Percentiles rank a stretch among this genome's conserved stretches.
Evolutionary conservation across 2,113 vertebrate species (phyloP).

Genomic region (Mastomys natalensis): DNA sequence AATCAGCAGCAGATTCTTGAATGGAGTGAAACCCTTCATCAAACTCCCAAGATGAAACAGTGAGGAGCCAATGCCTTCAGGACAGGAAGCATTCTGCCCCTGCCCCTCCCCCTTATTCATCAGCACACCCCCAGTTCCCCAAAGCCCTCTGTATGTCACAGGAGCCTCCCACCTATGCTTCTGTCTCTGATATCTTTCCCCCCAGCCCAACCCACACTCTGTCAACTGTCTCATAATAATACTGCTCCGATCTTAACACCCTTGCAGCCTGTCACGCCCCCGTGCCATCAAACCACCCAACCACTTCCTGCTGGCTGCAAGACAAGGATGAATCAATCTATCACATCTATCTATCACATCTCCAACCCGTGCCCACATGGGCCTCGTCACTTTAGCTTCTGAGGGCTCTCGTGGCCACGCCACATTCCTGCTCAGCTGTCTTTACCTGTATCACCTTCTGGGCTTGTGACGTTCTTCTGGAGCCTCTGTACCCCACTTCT

Average conservation of each 20-base stretch:
- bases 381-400: not conserved
- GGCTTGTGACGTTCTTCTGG: not conserved
- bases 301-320: not conserved
- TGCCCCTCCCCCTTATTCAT: not conserved
- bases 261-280: not conserved
- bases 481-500: not conserved
- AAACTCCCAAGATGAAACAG: not conserved
- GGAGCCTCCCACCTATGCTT: not conserved
- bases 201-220: not conserved
- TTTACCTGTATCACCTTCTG: not conserved
- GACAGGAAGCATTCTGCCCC: not conserved
- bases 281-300: not conserved
- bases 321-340: not conserved
- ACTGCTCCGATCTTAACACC: not conserved
- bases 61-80: not conserved
- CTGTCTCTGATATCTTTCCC: not conserved
- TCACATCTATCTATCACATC: not conserved
- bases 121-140: not conserved
- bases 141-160: not conserved
- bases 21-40: constrained; percentile 1
- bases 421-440: not conserved
- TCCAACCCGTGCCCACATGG: not conserved
- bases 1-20: not conserved
- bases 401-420: fast-evolving
- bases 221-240: not conserved